A percentile compares a stretch with the other conserved stretches of the same genome.
phyloP scores from a whole-genome alignment of 2,888 invertebrate genomes.

The Dicyrtomina minuta region DNA sequence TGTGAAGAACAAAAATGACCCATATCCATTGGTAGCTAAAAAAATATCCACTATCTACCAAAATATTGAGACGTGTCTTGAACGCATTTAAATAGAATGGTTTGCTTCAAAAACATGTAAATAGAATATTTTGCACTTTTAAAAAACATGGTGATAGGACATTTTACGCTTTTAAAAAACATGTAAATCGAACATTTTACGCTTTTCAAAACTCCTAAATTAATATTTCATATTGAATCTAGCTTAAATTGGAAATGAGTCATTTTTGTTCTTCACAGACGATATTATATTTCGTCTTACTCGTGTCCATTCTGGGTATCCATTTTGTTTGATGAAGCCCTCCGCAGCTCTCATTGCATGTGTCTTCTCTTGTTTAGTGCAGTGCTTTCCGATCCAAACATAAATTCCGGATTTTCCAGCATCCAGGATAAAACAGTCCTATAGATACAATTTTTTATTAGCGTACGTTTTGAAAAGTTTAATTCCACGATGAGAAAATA shows the following conservation, averaged over 20 bases:
- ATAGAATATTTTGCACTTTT: too few relatives aligned
- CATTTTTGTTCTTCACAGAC: too few relatives aligned
- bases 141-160: too few relatives aligned
- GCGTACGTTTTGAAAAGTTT: background rate
- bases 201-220: too few relatives aligned
- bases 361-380: conserved; percentile 70
- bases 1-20: too few relatives aligned
- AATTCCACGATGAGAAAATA: background rate
- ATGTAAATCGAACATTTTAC: too few relatives aligned
- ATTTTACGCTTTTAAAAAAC: too few relatives aligned
- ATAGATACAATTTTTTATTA: too few relatives aligned
- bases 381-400: conserved; percentile 80
- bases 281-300: conserved; percentile 51
- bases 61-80: background rate
- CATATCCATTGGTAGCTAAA: too few relatives aligned
- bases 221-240: too few relatives aligned
- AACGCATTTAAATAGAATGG: background rate
- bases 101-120: background rate
- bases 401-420: conserved; percentile 73
- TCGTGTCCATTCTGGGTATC: conserved; percentile 74
- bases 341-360: conserved; percentile 75
- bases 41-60: too few relatives aligned
- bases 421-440: conserved; percentile 80
- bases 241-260: too few relatives aligned
- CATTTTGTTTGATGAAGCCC: conserved; percentile 63